Conservation (phyloP, 1,140 invertebrate species). For the Brachionus calyciflorus region DNA sequence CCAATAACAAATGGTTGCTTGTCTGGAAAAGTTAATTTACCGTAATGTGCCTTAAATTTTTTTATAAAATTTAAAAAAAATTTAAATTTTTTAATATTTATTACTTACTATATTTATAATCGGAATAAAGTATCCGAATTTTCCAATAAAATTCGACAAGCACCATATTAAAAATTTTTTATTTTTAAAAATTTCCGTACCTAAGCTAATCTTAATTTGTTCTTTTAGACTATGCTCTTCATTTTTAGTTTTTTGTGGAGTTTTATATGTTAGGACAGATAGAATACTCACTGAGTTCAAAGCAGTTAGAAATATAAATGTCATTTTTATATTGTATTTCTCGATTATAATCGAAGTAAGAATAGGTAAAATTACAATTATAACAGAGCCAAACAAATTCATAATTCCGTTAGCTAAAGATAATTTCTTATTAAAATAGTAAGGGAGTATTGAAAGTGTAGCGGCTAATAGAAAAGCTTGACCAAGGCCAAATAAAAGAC, state of each 20-base stretch:
- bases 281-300: not conserved
- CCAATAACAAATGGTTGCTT: constrained; percentile 3
- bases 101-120: constrained; percentile 32
- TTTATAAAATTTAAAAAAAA: not conserved
- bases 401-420: constrained; percentile 38
- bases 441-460: constrained; percentile 2
- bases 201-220: constrained; percentile 11
- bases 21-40: constrained; percentile 17
- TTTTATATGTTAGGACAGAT: not conserved
- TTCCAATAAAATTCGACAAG: not conserved
- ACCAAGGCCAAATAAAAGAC: constrained; percentile 35
- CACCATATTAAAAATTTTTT: constrained; percentile 43
- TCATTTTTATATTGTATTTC: not conserved
- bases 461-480: constrained; percentile 7
- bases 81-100: not conserved
- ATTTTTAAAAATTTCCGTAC: not conserved
- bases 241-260: not conserved
- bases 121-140: constrained; percentile 34
- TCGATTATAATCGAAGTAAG: not conserved
- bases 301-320: not conserved
- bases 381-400: constrained; percentile 29
- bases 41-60: constrained; percentile 8
- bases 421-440: constrained; percentile 35
- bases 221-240: not conserved
- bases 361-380: constrained; percentile 30